A percentile compares a stretch with the other conserved stretches of the same genome.
Conservation (phyloP, 2,888 invertebrate genomes). For the Spatulosminthurus flaviceps region DNA sequence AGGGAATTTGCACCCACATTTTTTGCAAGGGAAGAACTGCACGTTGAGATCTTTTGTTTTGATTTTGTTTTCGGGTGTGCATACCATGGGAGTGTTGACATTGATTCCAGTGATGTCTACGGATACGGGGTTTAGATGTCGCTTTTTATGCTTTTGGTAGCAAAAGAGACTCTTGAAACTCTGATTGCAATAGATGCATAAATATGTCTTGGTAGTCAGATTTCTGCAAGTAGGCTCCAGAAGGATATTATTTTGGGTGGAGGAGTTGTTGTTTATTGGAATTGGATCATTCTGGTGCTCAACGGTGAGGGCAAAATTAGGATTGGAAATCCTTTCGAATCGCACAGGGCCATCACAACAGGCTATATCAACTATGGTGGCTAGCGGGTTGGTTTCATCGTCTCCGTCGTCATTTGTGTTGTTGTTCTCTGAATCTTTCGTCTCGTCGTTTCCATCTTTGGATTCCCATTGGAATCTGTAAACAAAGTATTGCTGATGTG, state of each 20-base stretch:
- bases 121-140: slow-evolving; percentile 74
- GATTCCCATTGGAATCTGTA: neutral
- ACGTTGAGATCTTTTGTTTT: slow-evolving; percentile 73
- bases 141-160: slow-evolving; percentile 80
- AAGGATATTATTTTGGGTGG: neutral
- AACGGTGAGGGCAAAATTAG: slow-evolving; percentile 74
- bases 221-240: slow-evolving; percentile 19
- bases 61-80: slow-evolving; percentile 52
- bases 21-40: slow-evolving; percentile 93
- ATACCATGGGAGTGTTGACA: slow-evolving; percentile 41
- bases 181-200: slow-evolving; percentile 80
- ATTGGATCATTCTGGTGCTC: slow-evolving; percentile 61
- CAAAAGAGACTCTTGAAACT: slow-evolving; percentile 86
- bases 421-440: neutral
- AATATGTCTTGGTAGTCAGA: slow-evolving; percentile 68
- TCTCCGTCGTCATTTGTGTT: slow-evolving; percentile 44
- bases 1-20: slow-evolving; percentile 90
- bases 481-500: neutral
- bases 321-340: slow-evolving; percentile 85
- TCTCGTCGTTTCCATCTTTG: slow-evolving; percentile 11
- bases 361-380: slow-evolving; percentile 83
- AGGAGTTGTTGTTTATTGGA: neutral
- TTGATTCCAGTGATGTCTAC: slow-evolving; percentile 65
- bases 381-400: slow-evolving; percentile 24
- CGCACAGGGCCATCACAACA: slow-evolving; percentile 91